A percentile compares a stretch with the other conserved stretches of the same genome.
These are phyloP conservation scores for Petrocephalus sullivani DNA, from an alignment of 2,797 vertebrate genomes.

Conservation along the genomic window DNA sequence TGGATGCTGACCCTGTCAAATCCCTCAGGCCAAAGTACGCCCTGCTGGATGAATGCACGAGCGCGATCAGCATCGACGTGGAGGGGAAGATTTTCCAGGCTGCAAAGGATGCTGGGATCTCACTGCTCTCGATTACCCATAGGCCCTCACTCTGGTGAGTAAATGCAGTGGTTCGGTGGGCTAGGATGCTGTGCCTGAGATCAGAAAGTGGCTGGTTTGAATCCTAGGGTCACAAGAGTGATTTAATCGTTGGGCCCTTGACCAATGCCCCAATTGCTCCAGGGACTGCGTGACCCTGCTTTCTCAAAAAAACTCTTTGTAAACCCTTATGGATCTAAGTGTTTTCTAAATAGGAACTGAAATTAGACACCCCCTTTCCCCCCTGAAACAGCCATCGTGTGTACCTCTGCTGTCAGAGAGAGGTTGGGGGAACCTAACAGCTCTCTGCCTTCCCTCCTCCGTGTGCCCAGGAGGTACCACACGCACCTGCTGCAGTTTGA, in stretches of 20 bases:
- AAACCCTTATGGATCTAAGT: neutral
- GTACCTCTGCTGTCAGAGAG: neutral
- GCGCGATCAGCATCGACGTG: constrained; percentile 95
- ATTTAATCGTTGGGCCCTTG: neutral
- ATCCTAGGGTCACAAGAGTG: neutral
- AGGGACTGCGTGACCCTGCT: neutral
- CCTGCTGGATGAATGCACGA: constrained; percentile 91
- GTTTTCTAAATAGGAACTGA: neutral
- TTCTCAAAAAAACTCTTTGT: neutral
- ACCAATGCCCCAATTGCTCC: neutral
- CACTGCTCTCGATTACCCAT: constrained; percentile 94
- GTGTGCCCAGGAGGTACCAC: constrained; percentile 87
- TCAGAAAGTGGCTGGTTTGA: neutral
- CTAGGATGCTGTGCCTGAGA: neutral
- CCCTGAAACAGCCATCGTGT: neutral
- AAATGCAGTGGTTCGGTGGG: neutral
- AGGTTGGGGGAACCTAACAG: neutral
- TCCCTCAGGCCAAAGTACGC: constrained; percentile 84
- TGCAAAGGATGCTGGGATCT: constrained; percentile 86
- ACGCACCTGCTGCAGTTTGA: constrained; percentile 97
- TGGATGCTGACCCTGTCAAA: neutral
- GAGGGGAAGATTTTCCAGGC: constrained; percentile 97
- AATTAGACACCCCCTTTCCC: neutral
- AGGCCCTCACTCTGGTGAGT: constrained; percentile 94
- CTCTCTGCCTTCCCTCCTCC: neutral